phyloP scores from a whole-genome alignment of 2,797 vertebrate genomes.

The Holocentrus rufus region DNA sequence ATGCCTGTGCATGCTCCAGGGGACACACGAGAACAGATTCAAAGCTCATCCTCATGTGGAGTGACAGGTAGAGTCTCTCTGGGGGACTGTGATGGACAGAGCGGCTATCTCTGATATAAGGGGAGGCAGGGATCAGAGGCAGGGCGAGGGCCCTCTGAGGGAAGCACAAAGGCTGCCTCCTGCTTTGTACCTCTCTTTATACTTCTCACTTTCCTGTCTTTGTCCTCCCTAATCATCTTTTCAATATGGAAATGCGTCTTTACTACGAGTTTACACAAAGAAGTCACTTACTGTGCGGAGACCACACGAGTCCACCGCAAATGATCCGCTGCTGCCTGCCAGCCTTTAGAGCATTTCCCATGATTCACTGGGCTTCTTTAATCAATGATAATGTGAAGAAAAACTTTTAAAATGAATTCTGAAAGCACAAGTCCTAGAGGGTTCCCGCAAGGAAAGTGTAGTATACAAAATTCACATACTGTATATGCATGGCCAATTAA shows the following conservation, averaged over 20 bases:
- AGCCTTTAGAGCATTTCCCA: conserved; percentile 33
- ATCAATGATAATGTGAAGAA: conserved; percentile 57
- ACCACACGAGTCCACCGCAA: conserved; percentile 59
- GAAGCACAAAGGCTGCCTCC: conserved; percentile 75
- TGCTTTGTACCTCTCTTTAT: conserved; percentile 67
- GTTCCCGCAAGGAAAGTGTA: background rate
- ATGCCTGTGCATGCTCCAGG: conserved; percentile 46
- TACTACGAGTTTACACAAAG: conserved; percentile 64
- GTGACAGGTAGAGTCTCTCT: conserved; percentile 77
- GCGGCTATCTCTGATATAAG: conserved; percentile 70
- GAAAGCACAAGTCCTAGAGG: conserved; percentile 1
- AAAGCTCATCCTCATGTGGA: conserved; percentile 64
- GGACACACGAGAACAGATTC: conserved; percentile 52
- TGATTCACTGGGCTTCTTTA: conserved; percentile 40
- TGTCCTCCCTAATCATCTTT: conserved; percentile 73
- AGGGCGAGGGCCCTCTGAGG: conserved; percentile 64
- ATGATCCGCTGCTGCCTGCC: conserved; percentile 49
- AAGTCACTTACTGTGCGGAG: conserved; percentile 55
- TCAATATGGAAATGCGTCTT: conserved; percentile 74
- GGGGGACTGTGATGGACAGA: conserved; percentile 75
- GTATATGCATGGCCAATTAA: no score
- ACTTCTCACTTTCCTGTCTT: conserved; percentile 63
- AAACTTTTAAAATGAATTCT: conserved; percentile 31
- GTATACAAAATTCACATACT: no score
- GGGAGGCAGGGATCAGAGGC: conserved; percentile 69